Conservation (phyloP, 2,113 vertebrate genomes). For the Sinocyclocheilus rhinocerous region DNA sequence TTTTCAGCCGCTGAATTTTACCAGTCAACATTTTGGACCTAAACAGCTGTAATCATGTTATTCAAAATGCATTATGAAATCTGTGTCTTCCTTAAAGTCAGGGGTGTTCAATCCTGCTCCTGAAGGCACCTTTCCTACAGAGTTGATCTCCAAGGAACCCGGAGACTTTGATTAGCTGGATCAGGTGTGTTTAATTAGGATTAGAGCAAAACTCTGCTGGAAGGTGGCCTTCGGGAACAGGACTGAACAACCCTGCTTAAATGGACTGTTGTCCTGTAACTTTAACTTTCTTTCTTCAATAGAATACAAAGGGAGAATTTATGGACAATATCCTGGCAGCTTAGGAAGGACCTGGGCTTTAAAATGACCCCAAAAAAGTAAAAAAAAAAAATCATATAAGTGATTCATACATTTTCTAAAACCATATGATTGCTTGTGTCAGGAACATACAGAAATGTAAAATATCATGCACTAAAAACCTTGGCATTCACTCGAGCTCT, state of each 20-base stretch:
- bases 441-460: not conserved
- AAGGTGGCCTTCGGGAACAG: not conserved
- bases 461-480: not conserved
- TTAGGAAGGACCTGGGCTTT: not conserved
- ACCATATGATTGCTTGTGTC: not conserved
- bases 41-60: not conserved
- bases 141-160: not conserved
- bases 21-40: not conserved
- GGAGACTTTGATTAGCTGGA: not conserved
- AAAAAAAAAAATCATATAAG: no score
- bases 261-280: not conserved
- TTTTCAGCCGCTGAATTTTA: not conserved
- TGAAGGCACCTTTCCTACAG: not conserved
- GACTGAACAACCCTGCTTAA: not conserved
- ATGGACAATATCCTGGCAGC: not conserved
- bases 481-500: not conserved
- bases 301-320: not conserved
- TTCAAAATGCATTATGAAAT: not conserved
- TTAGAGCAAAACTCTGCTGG: not conserved
- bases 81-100: not conserved
- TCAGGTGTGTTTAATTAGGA: conserved; percentile 17
- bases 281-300: not conserved
- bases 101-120: not conserved
- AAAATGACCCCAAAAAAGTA: not conserved
- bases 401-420: not conserved